Evolutionary conservation across 2,113 vertebrate genomes (phyloP).

Genomic region (Chroicocephalus ridibundus): DNA sequence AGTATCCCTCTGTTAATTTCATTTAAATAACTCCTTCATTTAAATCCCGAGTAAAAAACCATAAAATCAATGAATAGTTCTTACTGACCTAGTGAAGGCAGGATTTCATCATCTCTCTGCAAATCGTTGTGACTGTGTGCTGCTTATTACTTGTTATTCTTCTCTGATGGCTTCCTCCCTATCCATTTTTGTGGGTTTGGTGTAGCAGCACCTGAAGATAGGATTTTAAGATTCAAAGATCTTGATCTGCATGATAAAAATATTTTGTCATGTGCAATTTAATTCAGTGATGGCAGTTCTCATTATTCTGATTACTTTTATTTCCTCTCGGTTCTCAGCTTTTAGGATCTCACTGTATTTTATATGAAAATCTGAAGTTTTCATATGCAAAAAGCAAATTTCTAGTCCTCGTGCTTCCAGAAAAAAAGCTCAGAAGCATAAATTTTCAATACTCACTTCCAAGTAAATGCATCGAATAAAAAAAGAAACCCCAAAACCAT

Average conservation of each 20-base stretch:
- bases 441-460: neutral
- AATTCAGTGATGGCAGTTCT: constrained; percentile 5
- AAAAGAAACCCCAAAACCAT: neutral
- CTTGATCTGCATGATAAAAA: constrained; percentile 30
- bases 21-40: neutral
- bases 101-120: neutral
- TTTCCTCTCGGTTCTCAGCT: neutral
- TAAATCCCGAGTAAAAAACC: neutral
- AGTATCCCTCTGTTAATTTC: neutral
- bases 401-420: neutral
- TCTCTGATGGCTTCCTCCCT: neutral
- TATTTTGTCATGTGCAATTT: constrained; percentile 12
- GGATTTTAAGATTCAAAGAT: neutral
- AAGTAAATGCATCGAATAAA: neutral
- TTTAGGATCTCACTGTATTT: neutral
- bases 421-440: neutral
- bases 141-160: neutral
- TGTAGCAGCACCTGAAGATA: constrained; percentile 4
- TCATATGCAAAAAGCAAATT: constrained; percentile 19
- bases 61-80: neutral
- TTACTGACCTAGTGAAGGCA: neutral
- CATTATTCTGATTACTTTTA: constrained; percentile 11
- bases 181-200: neutral
- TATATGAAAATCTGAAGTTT: constrained; percentile 15
- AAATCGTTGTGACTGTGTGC: neutral